phyloP scores from a whole-genome alignment of 2,113 vertebrate genomes.

The Thymallus thymallus region DNA sequence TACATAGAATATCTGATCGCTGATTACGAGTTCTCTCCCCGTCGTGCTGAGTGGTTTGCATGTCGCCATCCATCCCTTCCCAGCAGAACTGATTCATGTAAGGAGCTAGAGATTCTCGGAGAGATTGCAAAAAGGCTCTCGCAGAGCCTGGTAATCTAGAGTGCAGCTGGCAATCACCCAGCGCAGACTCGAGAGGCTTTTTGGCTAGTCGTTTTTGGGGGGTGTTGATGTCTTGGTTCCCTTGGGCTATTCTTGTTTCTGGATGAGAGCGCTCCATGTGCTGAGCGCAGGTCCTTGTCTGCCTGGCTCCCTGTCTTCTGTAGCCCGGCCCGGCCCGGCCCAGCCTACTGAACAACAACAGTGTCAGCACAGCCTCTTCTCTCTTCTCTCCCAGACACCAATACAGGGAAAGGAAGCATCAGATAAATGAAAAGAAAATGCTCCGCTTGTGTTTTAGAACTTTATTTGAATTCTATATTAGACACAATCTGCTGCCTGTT shows the following conservation, averaged over 20 bases:
- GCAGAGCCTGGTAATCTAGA: constrained; percentile 66
- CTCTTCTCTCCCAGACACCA: constrained; percentile 40
- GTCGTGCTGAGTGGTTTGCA: constrained; percentile 67
- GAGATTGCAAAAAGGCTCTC: constrained; percentile 62
- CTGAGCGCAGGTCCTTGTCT: constrained; percentile 77
- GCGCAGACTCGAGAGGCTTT: constrained; percentile 55
- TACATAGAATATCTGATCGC: constrained; percentile 76
- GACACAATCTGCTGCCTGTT: constrained; percentile 20
- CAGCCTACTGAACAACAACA: constrained; percentile 51
- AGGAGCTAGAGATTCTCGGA: constrained; percentile 67
- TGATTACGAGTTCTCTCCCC: constrained; percentile 75
- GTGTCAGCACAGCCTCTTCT: constrained; percentile 68
- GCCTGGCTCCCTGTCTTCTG: constrained; percentile 62
- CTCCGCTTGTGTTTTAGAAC: background rate
- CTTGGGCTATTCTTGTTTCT: constrained; percentile 74
- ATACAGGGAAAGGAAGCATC: constrained; percentile 42
- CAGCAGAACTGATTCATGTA: constrained; percentile 68
- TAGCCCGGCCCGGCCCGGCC: constrained; percentile 35
- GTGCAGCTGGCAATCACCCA: constrained; percentile 76
- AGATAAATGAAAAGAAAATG: constrained; percentile 59
- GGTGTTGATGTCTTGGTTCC: constrained; percentile 72
- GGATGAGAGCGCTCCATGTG: constrained; percentile 76
- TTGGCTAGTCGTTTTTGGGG: constrained; percentile 62
- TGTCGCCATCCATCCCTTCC: constrained; percentile 64
- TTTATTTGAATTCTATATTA: constrained; percentile 6